Evolutionary conservation across 2,797 vertebrate species (phyloP).

Genomic region (Oryzias sinensis): DNA sequence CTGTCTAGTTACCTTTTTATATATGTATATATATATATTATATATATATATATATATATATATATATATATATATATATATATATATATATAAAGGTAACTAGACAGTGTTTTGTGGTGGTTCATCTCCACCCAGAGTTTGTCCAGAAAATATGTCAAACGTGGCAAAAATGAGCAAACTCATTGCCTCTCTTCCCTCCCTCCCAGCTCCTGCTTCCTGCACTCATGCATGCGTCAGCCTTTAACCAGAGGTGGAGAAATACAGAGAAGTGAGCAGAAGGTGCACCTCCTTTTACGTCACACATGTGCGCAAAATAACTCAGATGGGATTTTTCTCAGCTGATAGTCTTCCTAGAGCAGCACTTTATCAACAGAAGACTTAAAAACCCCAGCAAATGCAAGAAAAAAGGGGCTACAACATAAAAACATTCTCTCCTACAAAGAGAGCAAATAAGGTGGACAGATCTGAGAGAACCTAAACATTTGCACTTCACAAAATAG

Average conservation of each 20-base stretch:
- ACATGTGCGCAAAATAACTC: background rate
- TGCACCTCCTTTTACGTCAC: slow-evolving; percentile 5
- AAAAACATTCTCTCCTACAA: background rate
- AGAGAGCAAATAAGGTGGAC: background rate
- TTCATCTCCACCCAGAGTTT: slow-evolving; percentile 9
- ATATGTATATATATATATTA: too few species aligned
- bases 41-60: too few species aligned
- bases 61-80: too few species aligned
- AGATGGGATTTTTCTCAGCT: background rate
- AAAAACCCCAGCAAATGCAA: background rate
- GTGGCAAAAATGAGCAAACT: slow-evolving; percentile 21
- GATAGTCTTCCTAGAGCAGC: background rate
- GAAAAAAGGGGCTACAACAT: background rate
- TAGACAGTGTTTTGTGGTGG: background rate
- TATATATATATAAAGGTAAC: too few species aligned
- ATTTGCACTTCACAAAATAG: slow-evolving; percentile 12
- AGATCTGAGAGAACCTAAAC: slow-evolving; percentile 16
- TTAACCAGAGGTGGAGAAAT: slow-evolving; percentile 23
- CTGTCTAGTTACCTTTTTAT: too few species aligned
- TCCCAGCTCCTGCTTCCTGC: slow-evolving; percentile 11
- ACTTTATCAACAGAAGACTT: slow-evolving; percentile 6
- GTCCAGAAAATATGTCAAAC: slow-evolving; percentile 32
- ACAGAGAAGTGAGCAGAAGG: slow-evolving; percentile 1
- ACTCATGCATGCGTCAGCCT: slow-evolving; percentile 29
- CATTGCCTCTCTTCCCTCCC: background rate